These are phyloP conservation scores for Sepiola atlantica DNA, from an alignment of 2,888 invertebrate species.

Conservation along the genomic window DNA sequence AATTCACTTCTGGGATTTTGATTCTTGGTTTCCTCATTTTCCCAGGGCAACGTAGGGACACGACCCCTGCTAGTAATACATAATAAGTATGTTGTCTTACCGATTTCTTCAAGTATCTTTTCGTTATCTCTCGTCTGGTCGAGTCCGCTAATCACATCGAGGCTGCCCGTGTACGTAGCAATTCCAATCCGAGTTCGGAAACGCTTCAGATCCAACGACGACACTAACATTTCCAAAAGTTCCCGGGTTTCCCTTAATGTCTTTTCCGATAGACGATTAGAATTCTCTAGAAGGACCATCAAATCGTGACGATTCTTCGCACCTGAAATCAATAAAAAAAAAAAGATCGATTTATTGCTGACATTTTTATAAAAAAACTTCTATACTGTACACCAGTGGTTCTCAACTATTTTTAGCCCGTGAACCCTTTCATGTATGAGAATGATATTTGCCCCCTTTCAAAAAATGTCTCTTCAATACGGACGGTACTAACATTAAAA, in stretches of 20 bases:
- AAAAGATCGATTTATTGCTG: not conserved
- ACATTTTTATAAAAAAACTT: too few species aligned
- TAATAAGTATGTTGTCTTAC: not conserved
- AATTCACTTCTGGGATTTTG: too few species aligned
- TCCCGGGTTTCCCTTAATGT: not conserved
- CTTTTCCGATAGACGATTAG: not conserved
- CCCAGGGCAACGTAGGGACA: too few species aligned
- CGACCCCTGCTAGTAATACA: too few species aligned
- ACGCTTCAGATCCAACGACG: not conserved
- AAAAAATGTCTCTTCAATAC: too few species aligned
- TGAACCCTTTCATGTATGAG: too few species aligned
- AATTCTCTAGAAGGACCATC: not conserved
- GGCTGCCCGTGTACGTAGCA: not conserved
- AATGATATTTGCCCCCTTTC: too few species aligned
- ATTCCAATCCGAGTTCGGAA: not conserved
- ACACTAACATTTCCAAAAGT: not conserved
- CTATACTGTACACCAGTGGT: too few species aligned
- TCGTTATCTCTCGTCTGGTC: not conserved
- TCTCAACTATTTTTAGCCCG: too few species aligned
- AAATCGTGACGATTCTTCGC: not conserved
- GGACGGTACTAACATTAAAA: too few species aligned
- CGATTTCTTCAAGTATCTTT: not conserved
- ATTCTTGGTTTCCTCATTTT: too few species aligned
- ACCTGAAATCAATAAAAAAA: constrained; percentile 32
- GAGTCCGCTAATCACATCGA: not conserved